Evolutionary conservation across 2,113 vertebrate genomes (phyloP).

Genomic region (Ptychochromis oligacanthus): DNA sequence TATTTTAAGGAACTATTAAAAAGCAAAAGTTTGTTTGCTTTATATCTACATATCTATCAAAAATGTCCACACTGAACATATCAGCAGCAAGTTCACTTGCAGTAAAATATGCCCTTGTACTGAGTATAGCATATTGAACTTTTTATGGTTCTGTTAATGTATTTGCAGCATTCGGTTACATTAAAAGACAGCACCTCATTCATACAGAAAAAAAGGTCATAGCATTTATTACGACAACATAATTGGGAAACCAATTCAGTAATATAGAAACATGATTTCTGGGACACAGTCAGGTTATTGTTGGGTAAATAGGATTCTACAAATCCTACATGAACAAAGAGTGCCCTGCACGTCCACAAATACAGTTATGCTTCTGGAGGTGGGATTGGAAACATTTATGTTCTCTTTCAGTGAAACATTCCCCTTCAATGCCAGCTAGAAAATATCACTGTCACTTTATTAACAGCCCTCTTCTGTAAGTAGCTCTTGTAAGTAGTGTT

Average conservation of each 20-base stretch:
- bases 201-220: neutral
- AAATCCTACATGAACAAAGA: neutral
- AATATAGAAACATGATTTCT: neutral
- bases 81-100: neutral
- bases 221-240: neutral
- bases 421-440: neutral
- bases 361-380: neutral
- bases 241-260: neutral
- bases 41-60: neutral
- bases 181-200: neutral
- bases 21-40: neutral
- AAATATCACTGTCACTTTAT: conserved; percentile 11
- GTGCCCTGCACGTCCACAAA: neutral
- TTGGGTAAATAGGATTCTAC: neutral
- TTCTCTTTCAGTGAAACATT: neutral
- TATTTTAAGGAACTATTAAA: neutral
- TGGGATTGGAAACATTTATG: neutral
- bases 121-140: neutral
- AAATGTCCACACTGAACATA: neutral
- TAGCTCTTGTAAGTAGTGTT: conserved; percentile 5
- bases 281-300: neutral
- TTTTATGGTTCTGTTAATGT: neutral
- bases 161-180: neutral
- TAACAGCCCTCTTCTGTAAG: conserved; percentile 11
- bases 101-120: neutral